These are phyloP conservation scores for Zaprionus inermis DNA, from an alignment of 1,140 invertebrate species.

Conservation along the genomic window DNA sequence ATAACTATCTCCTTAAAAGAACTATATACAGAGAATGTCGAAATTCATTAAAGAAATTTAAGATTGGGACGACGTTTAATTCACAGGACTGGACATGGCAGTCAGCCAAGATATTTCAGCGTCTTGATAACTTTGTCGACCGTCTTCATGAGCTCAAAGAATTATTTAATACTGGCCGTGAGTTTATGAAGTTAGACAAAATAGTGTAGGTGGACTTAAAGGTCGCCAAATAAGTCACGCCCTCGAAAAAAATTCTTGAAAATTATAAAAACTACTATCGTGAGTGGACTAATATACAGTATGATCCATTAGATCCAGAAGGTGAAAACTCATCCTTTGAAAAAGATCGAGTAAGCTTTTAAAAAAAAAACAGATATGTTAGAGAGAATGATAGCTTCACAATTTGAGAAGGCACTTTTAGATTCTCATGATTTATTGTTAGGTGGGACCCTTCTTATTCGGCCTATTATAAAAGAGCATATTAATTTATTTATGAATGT, in stretches of 20 bases:
- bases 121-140: slow-evolving; percentile 87
- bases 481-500: slow-evolving; percentile 59
- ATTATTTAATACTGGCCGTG: slow-evolving; percentile 88
- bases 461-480: slow-evolving; percentile 87
- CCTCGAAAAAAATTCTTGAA: slow-evolving; percentile 86
- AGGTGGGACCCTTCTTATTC: slow-evolving; percentile 87
- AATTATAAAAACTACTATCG: slow-evolving; percentile 89
- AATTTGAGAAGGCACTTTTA: slow-evolving; percentile 89
- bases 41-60: slow-evolving; percentile 84
- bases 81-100: slow-evolving; percentile 89
- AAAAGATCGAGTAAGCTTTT: slow-evolving; percentile 86
- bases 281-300: slow-evolving; percentile 87
- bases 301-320: slow-evolving; percentile 85
- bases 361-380: slow-evolving; percentile 86
- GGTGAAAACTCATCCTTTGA: slow-evolving; percentile 86
- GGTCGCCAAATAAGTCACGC: slow-evolving; percentile 86
- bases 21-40: slow-evolving; percentile 85
- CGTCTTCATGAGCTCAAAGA: slow-evolving; percentile 85
- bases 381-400: slow-evolving; percentile 89
- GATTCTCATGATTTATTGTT: slow-evolving; percentile 89
- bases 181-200: slow-evolving; percentile 93
- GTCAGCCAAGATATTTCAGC: slow-evolving; percentile 87
- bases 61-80: slow-evolving; percentile 72
- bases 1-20: slow-evolving; percentile 64
- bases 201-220: slow-evolving; percentile 91